Evolutionary conservation across 1,140 invertebrate genomes (phyloP), one percentile per base, ranked within the genome.

Genomic region (honey bee (Apis mellifera)): DNA sequence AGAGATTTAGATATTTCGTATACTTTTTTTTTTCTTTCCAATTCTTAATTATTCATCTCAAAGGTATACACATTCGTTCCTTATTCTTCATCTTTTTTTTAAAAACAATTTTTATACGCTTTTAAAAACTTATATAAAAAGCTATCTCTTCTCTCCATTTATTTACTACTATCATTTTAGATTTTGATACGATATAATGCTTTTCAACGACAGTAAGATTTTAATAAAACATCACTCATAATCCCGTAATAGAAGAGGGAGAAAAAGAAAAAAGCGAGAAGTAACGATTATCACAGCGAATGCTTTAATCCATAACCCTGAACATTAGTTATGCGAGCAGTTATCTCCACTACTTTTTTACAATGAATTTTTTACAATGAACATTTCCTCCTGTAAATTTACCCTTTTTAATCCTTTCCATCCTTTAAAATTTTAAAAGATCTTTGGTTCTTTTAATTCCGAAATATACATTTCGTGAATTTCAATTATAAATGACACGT

Each of bases 251-350:
- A 8, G 23, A n/a, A 19, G 4, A 23, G 42, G 9, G 15, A 13
- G 12, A 13, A 11, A 59, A 17, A 15, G 23, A 59, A 55, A 50
- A n/a, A 23, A 23, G n/a, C 32, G 21, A 65, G 48, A 15, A n/a
- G 5, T 52, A 68, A 76, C 42, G 54, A 59, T 60, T 73, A 80
- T 65, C 78, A n/a, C 52, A 15, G 21, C 3, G 52, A 48, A 26
- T 65, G 26, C 60, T 80, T 66, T 75, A 81, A 81, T 81, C 64
- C 55, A 68, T 68, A 68, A 76, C 50, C 64, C 62, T 59, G 72
- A 76, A 52, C 64, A 60, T 81, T 76, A 81, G 42, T 81, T 76
- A 76, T 76, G 79, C 23, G 11, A 26, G 9, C 19, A 42, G 42
- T 76, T 81, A 81, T 81, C 64, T 74, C 52, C 71, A 75, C 19